Conservation (phyloP, 1,140 invertebrate genomes). For the roundworm (Caenorhabditis elegans) region DNA sequence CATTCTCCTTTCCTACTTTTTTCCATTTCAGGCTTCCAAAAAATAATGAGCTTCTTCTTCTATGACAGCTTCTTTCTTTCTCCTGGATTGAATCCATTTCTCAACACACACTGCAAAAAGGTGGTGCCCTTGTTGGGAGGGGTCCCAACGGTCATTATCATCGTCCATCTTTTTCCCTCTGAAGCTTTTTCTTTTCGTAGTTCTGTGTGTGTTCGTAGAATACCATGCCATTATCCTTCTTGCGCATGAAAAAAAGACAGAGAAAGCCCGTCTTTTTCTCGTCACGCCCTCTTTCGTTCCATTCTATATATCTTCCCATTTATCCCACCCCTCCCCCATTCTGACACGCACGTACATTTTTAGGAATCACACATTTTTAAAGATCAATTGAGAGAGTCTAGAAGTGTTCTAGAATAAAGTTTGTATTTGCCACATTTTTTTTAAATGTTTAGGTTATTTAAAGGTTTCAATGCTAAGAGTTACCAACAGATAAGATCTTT, state of each 20-base stretch:
- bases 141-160: slow-evolving; percentile 29
- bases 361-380: not conserved
- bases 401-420: not conserved
- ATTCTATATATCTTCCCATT: not conserved
- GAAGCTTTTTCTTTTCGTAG: not conserved
- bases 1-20: not conserved
- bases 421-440: no score
- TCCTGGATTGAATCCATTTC: slow-evolving; percentile 11
- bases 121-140: not conserved
- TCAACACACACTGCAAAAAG: no score
- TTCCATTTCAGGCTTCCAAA: not conserved
- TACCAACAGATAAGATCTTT: no score
- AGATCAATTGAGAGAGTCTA: no score
- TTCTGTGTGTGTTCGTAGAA: slow-evolving; percentile 5
- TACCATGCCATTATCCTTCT: slow-evolving; percentile 31
- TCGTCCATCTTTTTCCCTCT: not conserved
- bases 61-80: not conserved
- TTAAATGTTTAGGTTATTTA: no score
- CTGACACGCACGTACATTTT: not conserved
- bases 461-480: no score
- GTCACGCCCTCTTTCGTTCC: slow-evolving; percentile 10
- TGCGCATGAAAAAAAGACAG: not conserved
- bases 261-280: slow-evolving; percentile 25
- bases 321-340: not conserved
- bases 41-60: slow-evolving; percentile 10